Evolutionary conservation across 2,888 invertebrate genomes (phyloP).

Genomic region (Lasioglossum vierecki): DNA sequence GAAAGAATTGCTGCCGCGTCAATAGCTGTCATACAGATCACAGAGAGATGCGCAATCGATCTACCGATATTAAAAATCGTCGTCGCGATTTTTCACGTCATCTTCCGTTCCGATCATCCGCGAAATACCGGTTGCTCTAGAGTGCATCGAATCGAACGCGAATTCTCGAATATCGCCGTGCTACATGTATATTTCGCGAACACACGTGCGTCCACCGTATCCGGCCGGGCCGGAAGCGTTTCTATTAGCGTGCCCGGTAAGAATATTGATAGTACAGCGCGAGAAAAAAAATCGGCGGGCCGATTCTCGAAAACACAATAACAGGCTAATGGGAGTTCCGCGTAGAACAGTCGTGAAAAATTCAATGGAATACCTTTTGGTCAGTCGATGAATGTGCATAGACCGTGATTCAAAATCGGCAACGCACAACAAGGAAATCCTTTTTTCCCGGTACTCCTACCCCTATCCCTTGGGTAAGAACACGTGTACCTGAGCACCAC

Average conservation of each 20-base stretch:
- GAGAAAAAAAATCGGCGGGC: neutral
- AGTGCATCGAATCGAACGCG: constrained; percentile 17
- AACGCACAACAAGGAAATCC: neutral
- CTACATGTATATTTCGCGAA: constrained; percentile 22
- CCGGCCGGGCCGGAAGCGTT: neutral
- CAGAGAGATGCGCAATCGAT: neutral
- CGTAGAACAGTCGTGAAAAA: constrained; percentile 17
- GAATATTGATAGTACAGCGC: neutral
- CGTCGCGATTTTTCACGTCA: constrained; percentile 9
- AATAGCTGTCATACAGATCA: neutral
- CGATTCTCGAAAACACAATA: constrained; percentile 42
- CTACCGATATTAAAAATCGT: constrained; percentile 13
- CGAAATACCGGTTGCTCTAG: constrained; percentile 21
- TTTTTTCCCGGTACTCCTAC: neutral
- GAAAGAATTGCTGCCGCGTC: neutral
- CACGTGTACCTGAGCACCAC: neutral
- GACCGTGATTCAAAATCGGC: neutral
- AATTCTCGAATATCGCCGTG: neutral
- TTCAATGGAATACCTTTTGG: constrained; percentile 34
- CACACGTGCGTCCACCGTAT: neutral
- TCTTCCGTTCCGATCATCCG: constrained; percentile 11
- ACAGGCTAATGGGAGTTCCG: constrained; percentile 41
- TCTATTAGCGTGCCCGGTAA: neutral
- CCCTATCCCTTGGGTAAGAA: neutral
- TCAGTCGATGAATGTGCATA: constrained; percentile 2